Conservation (phyloP, 2,797 vertebrate genomes). For the Enteromius treurensis region DNA sequence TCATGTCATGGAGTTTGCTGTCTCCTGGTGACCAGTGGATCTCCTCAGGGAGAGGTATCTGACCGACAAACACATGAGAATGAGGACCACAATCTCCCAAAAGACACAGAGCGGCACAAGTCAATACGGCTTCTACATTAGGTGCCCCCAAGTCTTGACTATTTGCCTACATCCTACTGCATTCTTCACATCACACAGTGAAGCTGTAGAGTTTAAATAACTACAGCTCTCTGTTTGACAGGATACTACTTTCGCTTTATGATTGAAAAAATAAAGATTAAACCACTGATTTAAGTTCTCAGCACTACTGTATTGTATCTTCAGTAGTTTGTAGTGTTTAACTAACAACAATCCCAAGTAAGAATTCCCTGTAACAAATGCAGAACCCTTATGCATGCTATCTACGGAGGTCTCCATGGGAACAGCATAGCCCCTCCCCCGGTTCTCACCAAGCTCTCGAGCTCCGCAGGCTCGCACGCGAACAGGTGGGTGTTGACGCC, state of each 20-base stretch:
- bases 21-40: conserved; percentile 92
- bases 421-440: neutral
- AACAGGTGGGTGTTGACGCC: conserved; percentile 98
- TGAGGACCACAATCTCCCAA: conserved; percentile 22
- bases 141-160: neutral
- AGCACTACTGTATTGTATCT: neutral
- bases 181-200: conserved; percentile 7
- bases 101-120: neutral
- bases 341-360: neutral
- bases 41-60: conserved; percentile 93
- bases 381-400: neutral
- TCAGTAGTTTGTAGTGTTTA: neutral
- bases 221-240: neutral
- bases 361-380: neutral
- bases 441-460: conserved; percentile 87
- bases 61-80: conserved; percentile 14
- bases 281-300: neutral
- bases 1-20: conserved; percentile 92
- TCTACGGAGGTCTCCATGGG: conserved; percentile 2
- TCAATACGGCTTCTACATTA: neutral
- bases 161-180: neutral
- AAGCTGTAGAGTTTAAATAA: neutral
- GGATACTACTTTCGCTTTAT: neutral
- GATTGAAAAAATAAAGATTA: neutral
- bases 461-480: conserved; percentile 86